Base-by-base conservation (phyloP, 2,888 invertebrate genomes). In the Uropetala carovei region DNA sequence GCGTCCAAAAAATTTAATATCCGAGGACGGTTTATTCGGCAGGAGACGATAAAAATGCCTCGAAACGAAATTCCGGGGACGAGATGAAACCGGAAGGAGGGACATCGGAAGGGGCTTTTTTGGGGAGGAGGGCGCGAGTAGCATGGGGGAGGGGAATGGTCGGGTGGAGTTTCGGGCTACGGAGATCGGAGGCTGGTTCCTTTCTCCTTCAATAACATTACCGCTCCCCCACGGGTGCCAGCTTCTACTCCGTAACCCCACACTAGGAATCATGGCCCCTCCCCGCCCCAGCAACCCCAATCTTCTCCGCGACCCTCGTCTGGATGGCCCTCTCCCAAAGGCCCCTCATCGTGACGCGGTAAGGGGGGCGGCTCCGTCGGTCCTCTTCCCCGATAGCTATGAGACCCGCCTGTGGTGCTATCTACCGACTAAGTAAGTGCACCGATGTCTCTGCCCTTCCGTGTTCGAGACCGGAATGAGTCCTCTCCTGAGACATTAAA, bases 1-100 rank as follows among this genome's bases (percentile, higher is more conserved):
- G 64, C 64, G 43, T 89, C 89, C 60, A 89, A 89, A 68, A 75
- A 89, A 89, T 89, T 64, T 89, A 75, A 43, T 89, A 68, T 43
- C 10, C 27, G 60, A 43, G 43, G n/a, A 60, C 89, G 89, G 60
- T 89, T 89, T 60, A 75, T 75, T 75, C 22, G 60, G 59, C 13
- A 30, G 60, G 11, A 68, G 89, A 89, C 30, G 89, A 89, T 89
- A 64, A 56, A 75, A 89, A 89, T 64, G 56, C 68, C 68, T 64
- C 22, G 30, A n/a, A 68, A 64, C 64, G 60, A 64, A 58, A 89
- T 89, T 89, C 89, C 89, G 64, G 68, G 43, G 89, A 89, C 68
- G 89, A 89, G 64, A 89, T 89, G 89, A 89, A 89, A 64, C 89
- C 27, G 22, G 75, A 13, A 75, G 75, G 75, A 75, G 18, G 27